Percentiles rank a stretch among this genome's conserved stretches.
These are phyloP conservation scores for Tamias sibiricus DNA, from an alignment of 2,113 vertebrate genomes.

Conservation along the genomic window DNA sequence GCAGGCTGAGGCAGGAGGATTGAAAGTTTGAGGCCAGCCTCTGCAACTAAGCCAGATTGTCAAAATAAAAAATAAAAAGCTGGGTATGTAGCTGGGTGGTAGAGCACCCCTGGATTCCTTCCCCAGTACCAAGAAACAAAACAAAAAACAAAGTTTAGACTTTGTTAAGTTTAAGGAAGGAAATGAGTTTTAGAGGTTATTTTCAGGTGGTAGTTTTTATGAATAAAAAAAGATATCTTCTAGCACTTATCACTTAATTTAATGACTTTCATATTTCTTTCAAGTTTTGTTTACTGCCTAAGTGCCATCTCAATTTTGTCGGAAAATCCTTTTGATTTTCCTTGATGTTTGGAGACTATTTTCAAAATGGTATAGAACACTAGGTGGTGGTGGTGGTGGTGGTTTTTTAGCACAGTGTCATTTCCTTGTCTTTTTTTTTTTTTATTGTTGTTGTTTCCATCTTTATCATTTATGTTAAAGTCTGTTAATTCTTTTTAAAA, in stretches of 20 bases:
- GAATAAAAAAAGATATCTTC: neutral
- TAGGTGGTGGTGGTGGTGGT: neutral
- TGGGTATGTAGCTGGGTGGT: no score
- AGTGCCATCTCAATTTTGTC: neutral
- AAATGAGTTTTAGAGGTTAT: neutral
- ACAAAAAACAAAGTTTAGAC: no score
- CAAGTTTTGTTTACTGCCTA: neutral
- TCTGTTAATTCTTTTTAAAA: neutral
- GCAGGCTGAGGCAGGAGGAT: no score
- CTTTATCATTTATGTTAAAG: constrained; percentile 41
- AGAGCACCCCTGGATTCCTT: no score
- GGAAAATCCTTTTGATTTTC: constrained; percentile 52
- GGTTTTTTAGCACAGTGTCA: neutral
- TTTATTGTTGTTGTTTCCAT: neutral
- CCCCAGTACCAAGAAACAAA: no score
- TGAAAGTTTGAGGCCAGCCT: no score
- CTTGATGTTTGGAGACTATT: constrained; percentile 12
- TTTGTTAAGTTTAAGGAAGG: neutral
- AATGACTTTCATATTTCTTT: constrained; percentile 13
- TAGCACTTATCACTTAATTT: constrained; percentile 27
- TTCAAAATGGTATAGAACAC: neutral
- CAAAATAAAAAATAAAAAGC: no score
- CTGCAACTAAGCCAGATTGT: no score
- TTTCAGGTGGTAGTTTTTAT: constrained; percentile 3
- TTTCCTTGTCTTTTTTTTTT: neutral